Evolutionary conservation across 2,797 vertebrate genomes (phyloP), one percentile per base, ranked within the genome.

Genomic region (Hybognathus amarus): DNA sequence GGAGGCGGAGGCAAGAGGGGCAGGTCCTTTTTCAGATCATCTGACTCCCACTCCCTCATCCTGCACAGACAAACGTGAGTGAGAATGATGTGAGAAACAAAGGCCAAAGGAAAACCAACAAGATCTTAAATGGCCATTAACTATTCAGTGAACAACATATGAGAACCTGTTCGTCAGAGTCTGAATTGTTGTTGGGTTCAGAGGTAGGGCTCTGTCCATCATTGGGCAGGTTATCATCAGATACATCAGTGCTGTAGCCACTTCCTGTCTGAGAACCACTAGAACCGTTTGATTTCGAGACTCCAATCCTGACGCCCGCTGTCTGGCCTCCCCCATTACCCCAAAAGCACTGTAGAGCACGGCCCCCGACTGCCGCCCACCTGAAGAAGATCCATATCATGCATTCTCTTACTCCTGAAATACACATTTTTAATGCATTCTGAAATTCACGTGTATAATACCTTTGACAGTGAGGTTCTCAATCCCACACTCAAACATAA

Each of bases 401-500:
- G 67, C 15, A 73, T 64, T 78, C n/a, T 80, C 45, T 79, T 40
- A 42, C 27, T 12, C 20, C 33, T 9, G 20, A 78, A 45, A 84
- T 75, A 77, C 0, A 84, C 67, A 67, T 68, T 13, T 61, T 82
- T 50, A 54, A 30, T 30, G 17, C 38, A 1, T 12, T 1, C 38
- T 42, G 15, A 73, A 71, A 22, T n/a, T 13, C 0, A 18, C 10
- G 8, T 8, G 54, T 83, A 27, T 13, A 80, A 87, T 91, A 97
- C 98, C 98, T 97, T 98, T 99, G 74, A 99, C 96, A 1, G 96
- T 99, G 87, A 99, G 94, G 91, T 98, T 99, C 91, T 99, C 98
- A 79, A 99, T 97, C 88, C 98, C 98, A 88, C 98, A 99, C 91
- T 99, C 98, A 59, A 99, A 99, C 98, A 99, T 99, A 86, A 99